Evolutionary conservation across 1,140 invertebrate species (phyloP), one percentile per base, ranked within the genome.

Genomic region (Drosophila santomea): DNA sequence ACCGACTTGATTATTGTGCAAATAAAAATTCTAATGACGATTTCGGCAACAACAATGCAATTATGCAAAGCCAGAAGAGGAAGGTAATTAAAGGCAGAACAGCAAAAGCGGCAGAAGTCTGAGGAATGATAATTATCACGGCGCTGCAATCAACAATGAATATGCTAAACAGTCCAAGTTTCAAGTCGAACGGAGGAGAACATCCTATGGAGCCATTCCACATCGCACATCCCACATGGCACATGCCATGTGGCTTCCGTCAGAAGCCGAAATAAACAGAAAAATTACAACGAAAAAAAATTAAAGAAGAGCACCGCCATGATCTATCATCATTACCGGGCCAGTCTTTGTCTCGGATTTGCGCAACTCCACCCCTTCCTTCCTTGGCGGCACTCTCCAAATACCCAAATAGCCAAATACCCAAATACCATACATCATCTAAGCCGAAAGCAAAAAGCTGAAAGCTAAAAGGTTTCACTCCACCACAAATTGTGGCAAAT

Each of bases 21-120:
- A 86, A 86, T 86, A 75, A 86, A 85, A 86, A 85, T 86, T 86
- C 78, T 86, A 78, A 86, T 72, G 78, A 75, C 62, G 81, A 84
- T 84, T 86, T 86, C 78, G 78, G 77, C 77, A 84, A 81, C 73
- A 80, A 74, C 78, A 78, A 86, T 66, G 68, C 74, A 71, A 80
- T 85, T 77, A 85, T 84, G 73, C 82, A 78, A 56, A 61, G 38
- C 51, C 36, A 43, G 41, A 57, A 73, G 73, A 58, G 68, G 62
- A 81, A 61, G 82, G 68, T 75, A 85, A 86, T 86, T 86, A 85
- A 85, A 85, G 59, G 69, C 79, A 78, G 58, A 45, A 73, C 47
- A 75, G 17, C 67, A 45, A 48, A 47, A 32, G 62, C 67, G 28
- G 43, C 23, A n/a, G 45, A 51, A 51, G 25, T 35, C 10, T n/a